Evolutionary conservation across 2,797 vertebrate genomes (phyloP), one percentile per base, ranked within the genome.

Genomic region (Acanthurus leucopareius): DNA sequence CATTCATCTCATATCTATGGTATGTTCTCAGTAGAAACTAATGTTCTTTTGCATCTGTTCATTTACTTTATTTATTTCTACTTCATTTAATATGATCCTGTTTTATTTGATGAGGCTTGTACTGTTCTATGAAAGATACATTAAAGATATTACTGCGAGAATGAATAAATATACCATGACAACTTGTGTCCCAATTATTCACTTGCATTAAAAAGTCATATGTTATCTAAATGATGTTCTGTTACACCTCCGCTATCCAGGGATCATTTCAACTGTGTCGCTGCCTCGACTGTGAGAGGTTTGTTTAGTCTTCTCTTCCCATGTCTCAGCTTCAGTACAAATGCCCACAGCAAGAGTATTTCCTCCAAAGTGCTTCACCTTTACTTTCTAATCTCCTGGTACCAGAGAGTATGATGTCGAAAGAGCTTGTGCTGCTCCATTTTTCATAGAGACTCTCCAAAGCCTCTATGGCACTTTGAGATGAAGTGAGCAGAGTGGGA

Each of bases 131-230:
- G 83, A 82, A 89, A 91, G 35, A 92, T 86, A 90, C 82, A 86
- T 77, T 82, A 86, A 89, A 90, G 44, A 93, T 86, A 89, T 75
- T 80, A 84, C 67, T 70, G 76, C 91, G 69, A 86, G 73, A 86
- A 90, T 91, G 69, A 94, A 94, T 92, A 93, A 94, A 94, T 68
- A 87, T 85, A 86, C 72, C 56, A 74, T 75, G 66, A 87, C 49
- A 80, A 20, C 47, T 53, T 58, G 58, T 78, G 81, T 64, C 74
- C 47, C 54, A 62, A n/a, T 88, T 72, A 65, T 75, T 86, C 65
- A 58, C 20, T 74, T 52, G 4, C 25, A 86, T 82, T 56, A 82
- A 75, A 80, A 79, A 63, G 52, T 19, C n/a, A 42, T 49, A 44
- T 35, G 3, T 48, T 48, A 57, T 74, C 42, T 22, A 10, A 82